Percentiles rank a stretch among this genome's conserved stretches.
Evolutionary conservation across 30 jellyfish, hydroid and myxozoan species (phyloP).

Genomic region (Aurelia sp.): DNA sequence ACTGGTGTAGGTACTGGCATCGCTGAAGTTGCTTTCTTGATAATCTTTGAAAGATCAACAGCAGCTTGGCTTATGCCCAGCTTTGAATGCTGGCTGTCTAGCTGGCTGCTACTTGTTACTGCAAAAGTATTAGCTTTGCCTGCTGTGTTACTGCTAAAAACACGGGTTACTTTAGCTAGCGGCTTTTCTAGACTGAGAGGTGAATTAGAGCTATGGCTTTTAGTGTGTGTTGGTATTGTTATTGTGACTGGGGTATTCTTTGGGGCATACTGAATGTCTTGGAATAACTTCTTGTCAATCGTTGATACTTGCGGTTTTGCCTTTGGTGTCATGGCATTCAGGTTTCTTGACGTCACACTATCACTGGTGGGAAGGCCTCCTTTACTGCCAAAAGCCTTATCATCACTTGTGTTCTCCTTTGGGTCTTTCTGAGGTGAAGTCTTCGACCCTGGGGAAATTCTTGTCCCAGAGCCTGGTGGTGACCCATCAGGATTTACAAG

Average conservation of each 20-base stretch:
- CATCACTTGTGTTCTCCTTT: background rate
- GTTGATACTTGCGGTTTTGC: background rate
- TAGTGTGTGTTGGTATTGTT: constrained; percentile 35
- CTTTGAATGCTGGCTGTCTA: background rate
- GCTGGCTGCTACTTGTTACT: background rate
- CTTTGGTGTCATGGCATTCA: background rate
- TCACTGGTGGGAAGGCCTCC: background rate
- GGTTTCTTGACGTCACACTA: background rate
- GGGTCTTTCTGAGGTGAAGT: constrained; percentile 27
- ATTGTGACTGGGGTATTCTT: constrained; percentile 37
- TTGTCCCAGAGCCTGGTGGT: constrained; percentile 55
- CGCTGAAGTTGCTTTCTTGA: background rate
- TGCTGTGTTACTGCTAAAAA: background rate
- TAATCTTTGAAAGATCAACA: background rate
- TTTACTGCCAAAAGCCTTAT: background rate
- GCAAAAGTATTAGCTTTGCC: background rate
- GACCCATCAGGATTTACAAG: constrained; percentile 61
- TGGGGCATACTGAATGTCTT: background rate
- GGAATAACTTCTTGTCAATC: background rate
- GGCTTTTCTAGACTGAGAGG: constrained; percentile 5
- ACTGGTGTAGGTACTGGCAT: constrained; percentile 8
- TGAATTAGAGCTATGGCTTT: constrained; percentile 8
- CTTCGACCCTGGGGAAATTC: constrained; percentile 49
- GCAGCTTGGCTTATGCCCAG: background rate
- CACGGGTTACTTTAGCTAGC: background rate